Evolutionary conservation across 2,113 vertebrate species (phyloP), one percentile per base, ranked within the genome.

Genomic region (Colistium nudipinnis): DNA sequence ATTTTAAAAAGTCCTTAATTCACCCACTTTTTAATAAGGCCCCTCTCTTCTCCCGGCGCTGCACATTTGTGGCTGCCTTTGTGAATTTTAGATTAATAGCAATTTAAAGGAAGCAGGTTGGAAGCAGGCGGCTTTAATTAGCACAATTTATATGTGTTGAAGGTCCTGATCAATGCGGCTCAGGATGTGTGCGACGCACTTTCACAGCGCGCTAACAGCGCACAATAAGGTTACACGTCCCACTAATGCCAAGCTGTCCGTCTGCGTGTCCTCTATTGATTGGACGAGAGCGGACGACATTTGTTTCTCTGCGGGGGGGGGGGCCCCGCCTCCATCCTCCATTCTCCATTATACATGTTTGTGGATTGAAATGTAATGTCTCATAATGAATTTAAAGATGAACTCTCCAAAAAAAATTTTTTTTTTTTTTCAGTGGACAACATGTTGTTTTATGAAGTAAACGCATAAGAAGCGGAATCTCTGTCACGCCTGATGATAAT

Each of bases 61-160:
- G 62, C 77, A 60, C 55, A n/a, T 74, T 76, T 67, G n/a, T n/a
- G 73, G 48, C 67, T 38, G 35, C 35, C 84, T 89, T 87, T 85
- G 78, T 81, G 82, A 81, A 85, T 89, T 77, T 87, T 79, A 82
- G 74, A 89, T 89, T 71, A 82, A 77, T 48, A 45, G 69, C 17
- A 39, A 33, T 80, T 72, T 83, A 85, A 57, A 82, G 64, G 75
- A 44, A 49, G 82, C 83, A 74, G 80, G 60, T 70, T 64, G 67
- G 64, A 53, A 57, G 62, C 65, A 52, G 65, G 57, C 62, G 1
- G 68, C 65, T 82, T 87, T 84, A 82, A 86, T 83, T 78, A 81
- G 74, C 49, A 31, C 68, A 68, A 70, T 72, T 81, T 81, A 78
- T 25, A 39, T 28, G 71, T 56, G 71, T 56, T 56, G 59, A 72